Evolutionary conservation across 2,113 vertebrate species (phyloP).

Genomic region (Sarotherodon lohbergeri): DNA sequence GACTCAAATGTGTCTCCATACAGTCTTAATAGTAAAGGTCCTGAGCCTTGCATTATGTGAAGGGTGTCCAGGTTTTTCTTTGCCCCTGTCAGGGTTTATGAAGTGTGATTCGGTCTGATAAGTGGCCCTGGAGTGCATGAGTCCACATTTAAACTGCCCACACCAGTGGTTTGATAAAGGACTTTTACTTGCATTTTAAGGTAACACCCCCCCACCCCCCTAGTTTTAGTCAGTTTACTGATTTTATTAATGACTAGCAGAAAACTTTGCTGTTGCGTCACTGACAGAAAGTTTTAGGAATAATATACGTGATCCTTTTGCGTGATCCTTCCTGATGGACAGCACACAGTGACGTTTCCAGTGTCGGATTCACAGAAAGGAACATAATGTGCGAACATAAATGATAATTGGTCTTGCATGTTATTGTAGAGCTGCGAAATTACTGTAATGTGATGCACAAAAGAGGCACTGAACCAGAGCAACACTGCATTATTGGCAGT

Average conservation of each 20-base stretch:
- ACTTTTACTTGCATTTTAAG: not conserved
- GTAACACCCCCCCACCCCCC: fast-evolving
- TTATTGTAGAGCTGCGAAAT: not conserved
- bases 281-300: not conserved
- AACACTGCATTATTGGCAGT: not conserved
- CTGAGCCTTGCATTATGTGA: not conserved
- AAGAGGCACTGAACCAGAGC: not conserved
- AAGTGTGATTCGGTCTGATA: not conserved
- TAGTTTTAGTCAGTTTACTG: not conserved
- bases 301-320: not conserved
- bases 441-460: not conserved
- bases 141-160: not conserved
- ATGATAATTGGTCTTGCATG: not conserved
- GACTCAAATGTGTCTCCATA: not conserved
- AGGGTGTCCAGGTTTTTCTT: not conserved
- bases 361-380: not conserved
- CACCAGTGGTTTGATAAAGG: not conserved
- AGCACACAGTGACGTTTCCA: not conserved
- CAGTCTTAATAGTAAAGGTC: not conserved
- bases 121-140: not conserved
- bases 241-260: not conserved
- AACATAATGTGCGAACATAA: not conserved
- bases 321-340: not conserved
- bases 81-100: not conserved
- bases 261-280: not conserved